Evolutionary conservation across 2,797 vertebrate species (phyloP), one percentile per base, ranked within the genome.

Genomic region (Acestrorhynchus altus): DNA sequence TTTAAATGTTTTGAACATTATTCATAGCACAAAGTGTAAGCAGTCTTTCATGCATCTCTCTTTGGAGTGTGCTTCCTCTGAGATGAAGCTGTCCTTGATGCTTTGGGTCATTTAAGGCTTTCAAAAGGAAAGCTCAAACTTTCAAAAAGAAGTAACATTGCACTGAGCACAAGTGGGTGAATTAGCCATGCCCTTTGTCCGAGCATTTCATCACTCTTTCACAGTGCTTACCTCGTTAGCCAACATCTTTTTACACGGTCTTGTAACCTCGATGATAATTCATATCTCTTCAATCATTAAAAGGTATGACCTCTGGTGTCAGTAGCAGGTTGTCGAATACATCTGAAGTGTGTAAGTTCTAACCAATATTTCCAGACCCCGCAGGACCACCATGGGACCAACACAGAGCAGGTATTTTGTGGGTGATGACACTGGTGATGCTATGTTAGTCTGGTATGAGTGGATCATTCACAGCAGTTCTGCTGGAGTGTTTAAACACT

Each of bases 1-100:
- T 73, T 22, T 51, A 46, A 68, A 63, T 63, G 74, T 56, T 81
- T 72, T 63, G 20, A 77, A 73, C 39, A 47, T 16, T 26, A 77
- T 24, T 73, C 44, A 64, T 42, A 35, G 28, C 54, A 63, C 13
- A 74, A 42, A 54, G 12, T 73, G 46, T n/a, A 20, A 63, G 56
- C 44, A 39, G 66, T 61, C 47, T 68, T 72, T 76, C 71, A 60
- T 42, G 40, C 51, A 16, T 40, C 49, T 28, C 18, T 65, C 67
- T 47, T 54, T 52, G 46, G 54, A 76, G 35, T 13, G 31, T 35
- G 26, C 10, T 40, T 67, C 51, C 57, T 54, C 47, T 63, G 9
- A 31, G 52, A 40, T 51, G 15, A 59, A 3, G 46, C 24, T 11
- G 8, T 1, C 28, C n/a, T 60, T 63, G 31, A 74, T 60, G 63